Evolutionary conservation across 1,140 invertebrate species (phyloP), one percentile per base, ranked within the genome.

Genomic region (Microplitis demolitor): DNA sequence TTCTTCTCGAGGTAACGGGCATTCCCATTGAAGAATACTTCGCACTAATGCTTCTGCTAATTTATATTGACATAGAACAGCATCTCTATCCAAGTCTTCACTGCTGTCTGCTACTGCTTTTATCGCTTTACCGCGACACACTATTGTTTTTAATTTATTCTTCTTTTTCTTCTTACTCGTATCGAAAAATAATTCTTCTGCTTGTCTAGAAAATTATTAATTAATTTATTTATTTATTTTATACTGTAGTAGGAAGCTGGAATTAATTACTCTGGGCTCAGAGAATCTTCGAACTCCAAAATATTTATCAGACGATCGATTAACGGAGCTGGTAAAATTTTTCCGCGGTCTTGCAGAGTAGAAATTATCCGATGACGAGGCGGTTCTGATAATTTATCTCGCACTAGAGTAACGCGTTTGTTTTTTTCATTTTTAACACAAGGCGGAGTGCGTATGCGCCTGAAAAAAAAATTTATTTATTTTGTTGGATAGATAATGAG

Each of bases 1-100:
- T 4, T 86, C 83, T n/a, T 83, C 79, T 9, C 66, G 73, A 0
- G 76, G 81, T 24, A 78, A 77, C 0, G 64, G 51, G 35, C 79
- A 79, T 60, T 81, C 79, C 78, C 78, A 82, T 8, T 78, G 72
- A 0, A 87, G 61, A 11, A 87, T 84, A 51, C 79, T 83, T 14
- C 77, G 80, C 0, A 87, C 81, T 50, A 87, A 87, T 31, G 74
- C 74, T 58, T 83, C 77, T 0, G 85, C 84, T 71, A 86, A 80
- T 6, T 74, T 6, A 35, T 85, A 82, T 50, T 86, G 85, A 60
- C 77, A 83, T 4, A 67, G 67, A 0, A 80, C 78, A 4, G 82
- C 77, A 4, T 83, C 78, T 34, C 37, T 79, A 31, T 81, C 76
- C 0, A 53, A 69, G 54, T 45, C 35, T 33, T 39, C 14, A 60